Conservation (phyloP, 2,888 invertebrate species). For the Lucinisca nassula region DNA sequence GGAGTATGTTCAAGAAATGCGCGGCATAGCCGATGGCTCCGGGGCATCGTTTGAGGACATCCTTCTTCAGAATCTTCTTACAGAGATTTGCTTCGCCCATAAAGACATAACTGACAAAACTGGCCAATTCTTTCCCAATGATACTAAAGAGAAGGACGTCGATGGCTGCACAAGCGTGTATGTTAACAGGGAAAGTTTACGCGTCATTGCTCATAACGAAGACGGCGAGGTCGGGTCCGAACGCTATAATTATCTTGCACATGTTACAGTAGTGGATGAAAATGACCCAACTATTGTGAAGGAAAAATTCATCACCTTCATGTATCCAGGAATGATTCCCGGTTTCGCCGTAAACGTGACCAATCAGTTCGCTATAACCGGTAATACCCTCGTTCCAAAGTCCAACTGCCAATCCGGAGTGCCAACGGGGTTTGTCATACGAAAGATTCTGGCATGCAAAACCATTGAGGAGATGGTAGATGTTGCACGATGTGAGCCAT, state of each 20-base stretch:
- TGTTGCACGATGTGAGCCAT: slow-evolving; percentile 52
- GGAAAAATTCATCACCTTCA: slow-evolving; percentile 56
- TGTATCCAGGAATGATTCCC: slow-evolving; percentile 70
- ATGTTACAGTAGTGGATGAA: slow-evolving; percentile 60
- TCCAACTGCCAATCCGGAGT: slow-evolving; percentile 16
- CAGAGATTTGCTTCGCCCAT: slow-evolving; percentile 59
- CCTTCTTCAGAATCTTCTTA: slow-evolving; percentile 67
- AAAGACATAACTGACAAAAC: background rate
- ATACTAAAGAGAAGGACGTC: background rate
- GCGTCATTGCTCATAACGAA: slow-evolving; percentile 69
- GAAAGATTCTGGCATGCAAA: slow-evolving; percentile 65
- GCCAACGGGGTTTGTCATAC: slow-evolving; percentile 61
- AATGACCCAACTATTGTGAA: background rate
- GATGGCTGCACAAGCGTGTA: slow-evolving; percentile 73
- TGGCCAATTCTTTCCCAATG: background rate
- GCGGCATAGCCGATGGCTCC: slow-evolving; percentile 75
- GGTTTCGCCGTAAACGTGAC: slow-evolving; percentile 64
- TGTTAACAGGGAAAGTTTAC: slow-evolving; percentile 54
- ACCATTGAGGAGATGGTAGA: slow-evolving; percentile 61
- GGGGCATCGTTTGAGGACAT: slow-evolving; percentile 70
- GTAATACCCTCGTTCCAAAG: slow-evolving; percentile 69
- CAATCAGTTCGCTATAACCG: slow-evolving; percentile 66
- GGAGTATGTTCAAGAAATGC: slow-evolving; percentile 70
- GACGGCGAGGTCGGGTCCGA: slow-evolving; percentile 70
- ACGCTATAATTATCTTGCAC: slow-evolving; percentile 63